These are phyloP conservation scores for Aix galericulata DNA, from an alignment of 2,113 vertebrate genomes.

Conservation along the genomic window DNA sequence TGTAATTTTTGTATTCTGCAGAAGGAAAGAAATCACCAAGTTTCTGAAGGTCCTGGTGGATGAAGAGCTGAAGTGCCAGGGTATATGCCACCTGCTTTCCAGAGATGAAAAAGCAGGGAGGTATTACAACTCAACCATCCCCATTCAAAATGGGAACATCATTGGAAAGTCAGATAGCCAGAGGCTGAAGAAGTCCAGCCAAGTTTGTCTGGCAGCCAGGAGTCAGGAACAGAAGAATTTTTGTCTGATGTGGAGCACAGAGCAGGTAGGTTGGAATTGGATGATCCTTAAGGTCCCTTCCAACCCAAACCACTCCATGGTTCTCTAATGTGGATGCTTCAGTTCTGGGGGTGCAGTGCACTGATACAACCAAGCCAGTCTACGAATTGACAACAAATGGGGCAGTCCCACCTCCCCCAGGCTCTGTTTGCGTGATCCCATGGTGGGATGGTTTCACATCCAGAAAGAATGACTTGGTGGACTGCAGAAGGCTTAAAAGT, in stretches of 20 bases:
- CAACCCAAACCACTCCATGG: too few species aligned
- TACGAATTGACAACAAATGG: neutral
- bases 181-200: neutral
- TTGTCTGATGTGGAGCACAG: neutral
- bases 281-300: too few species aligned
- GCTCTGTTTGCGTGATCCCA: neutral
- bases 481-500: neutral
- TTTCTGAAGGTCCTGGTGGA: neutral
- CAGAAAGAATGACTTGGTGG: neutral
- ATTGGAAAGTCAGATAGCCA: neutral
- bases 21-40: neutral
- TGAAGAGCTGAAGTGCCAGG: neutral
- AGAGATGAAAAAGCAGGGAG: neutral
- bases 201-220: neutral
- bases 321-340: neutral
- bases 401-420: neutral
- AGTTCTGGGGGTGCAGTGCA: fast-evolving
- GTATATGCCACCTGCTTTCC: neutral
- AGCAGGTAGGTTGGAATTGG: neutral
- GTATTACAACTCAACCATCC: neutral
- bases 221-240: neutral
- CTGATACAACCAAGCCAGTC: neutral
- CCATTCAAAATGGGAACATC: neutral
- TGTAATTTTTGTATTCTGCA: neutral
- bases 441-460: neutral